Base-by-base conservation (phyloP, 2,888 invertebrate genomes). In the Eupithecia insigniata region DNA sequence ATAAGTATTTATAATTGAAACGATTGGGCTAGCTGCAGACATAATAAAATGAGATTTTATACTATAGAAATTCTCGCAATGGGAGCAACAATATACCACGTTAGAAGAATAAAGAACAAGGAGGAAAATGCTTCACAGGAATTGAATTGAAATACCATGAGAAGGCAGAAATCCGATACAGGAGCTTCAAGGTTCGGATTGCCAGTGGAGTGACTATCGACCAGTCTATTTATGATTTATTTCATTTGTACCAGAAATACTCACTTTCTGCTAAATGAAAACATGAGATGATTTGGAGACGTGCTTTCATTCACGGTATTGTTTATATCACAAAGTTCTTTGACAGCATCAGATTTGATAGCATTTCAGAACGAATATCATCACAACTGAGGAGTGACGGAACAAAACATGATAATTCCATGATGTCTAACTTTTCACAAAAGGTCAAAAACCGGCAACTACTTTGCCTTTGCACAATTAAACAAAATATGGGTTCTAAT, bases 201-300 rank as follows among this genome's bases (percentile, higher is more conserved):
- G 46, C 30, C 67, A 72, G 70, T 73, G 73, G 76, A 77, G 75
- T 73, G 60, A 51, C 75, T 87, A 88, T 88, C 86, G 87, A 88
- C 85, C 85, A 76, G 78, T 79, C 84, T 88, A 89, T 89, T 87
- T 85, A 85, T 7, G 71, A 71, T 71, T 72, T 67, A 51, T 69
- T 72, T 71, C 62, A 73, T 74, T 68, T 65, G 16, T 22, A 68
- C 32, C 43, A 65, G 51, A 66, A 72, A 76, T 73, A 75, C 30
- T 30, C 68, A 66, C 32, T 60, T 43, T 67, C 46, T 26, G n/a
- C n/a, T 67, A 32, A 5, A 16, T 60, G 16, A 46, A 65, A 46
- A 65, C 2, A 4, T 14, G 18, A n/a, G 22, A 26, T 28, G 36
- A 18, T 32, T 32, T 3, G 7, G 7, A 60, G n/a, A 30, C 30